phyloP scores from a whole-genome alignment of 2,797 vertebrate species.

The Micromesistius poutassou region DNA sequence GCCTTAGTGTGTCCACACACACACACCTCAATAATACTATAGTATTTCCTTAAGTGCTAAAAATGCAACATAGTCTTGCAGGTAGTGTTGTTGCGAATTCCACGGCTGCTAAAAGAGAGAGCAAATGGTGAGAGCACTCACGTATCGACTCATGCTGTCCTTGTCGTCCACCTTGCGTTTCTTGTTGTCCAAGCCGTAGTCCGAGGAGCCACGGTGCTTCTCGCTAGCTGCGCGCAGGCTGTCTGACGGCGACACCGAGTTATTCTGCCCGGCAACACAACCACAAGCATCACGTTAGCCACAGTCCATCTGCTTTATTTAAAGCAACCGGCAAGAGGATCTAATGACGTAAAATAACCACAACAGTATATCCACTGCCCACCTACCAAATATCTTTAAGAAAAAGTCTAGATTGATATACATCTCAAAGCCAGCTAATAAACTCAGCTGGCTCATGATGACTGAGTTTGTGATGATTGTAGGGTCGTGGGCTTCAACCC shows the following conservation, averaged over 20 bases:
- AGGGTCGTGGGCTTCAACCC: too few species aligned
- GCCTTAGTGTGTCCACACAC: too few species aligned
- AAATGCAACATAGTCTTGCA: too few species aligned
- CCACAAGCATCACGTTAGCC: not conserved
- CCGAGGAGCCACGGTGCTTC: conserved; percentile 88
- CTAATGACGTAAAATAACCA: not conserved
- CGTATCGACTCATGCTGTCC: conserved; percentile 92
- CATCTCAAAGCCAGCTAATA: not conserved
- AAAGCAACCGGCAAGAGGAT: not conserved
- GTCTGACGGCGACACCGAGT: conserved; percentile 91
- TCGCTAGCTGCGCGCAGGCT: conserved; percentile 85
- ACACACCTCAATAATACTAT: too few species aligned
- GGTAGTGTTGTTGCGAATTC: too few species aligned
- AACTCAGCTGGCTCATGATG: too few species aligned
- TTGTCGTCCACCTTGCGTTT: conserved; percentile 95
- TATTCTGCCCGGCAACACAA: conserved; percentile 75
- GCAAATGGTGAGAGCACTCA: conserved; percentile 56
- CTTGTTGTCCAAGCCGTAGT: conserved; percentile 89
- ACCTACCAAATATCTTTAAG: not conserved
- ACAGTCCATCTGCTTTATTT: not conserved
- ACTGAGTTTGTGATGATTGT: too few species aligned
- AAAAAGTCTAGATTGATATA: not conserved
- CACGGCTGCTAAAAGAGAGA: too few species aligned
- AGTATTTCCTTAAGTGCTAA: too few species aligned
- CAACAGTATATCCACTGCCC: not conserved